phyloP scores from a whole-genome alignment of 2,888 invertebrate species.

The Pheosia tremula region DNA sequence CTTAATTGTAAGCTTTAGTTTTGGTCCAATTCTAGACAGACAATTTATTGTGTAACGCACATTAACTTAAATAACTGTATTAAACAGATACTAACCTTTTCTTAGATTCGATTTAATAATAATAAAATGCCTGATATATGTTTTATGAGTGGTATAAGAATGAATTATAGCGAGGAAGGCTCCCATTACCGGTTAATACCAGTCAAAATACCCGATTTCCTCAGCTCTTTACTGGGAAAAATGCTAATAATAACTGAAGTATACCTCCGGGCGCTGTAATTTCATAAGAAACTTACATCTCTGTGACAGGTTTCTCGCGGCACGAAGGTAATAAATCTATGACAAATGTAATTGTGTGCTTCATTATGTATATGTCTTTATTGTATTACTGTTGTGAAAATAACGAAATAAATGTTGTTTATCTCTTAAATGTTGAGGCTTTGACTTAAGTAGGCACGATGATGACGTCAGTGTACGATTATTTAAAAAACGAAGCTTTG shows the following conservation, averaged over 20 bases:
- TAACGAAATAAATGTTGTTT: not conserved
- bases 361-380: not conserved
- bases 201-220: not conserved
- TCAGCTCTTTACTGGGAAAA: not conserved
- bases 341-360: not conserved
- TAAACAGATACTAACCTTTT: too few relatives aligned
- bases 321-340: constrained; percentile 1
- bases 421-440: too few relatives aligned
- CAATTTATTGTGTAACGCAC: too few relatives aligned
- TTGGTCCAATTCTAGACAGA: too few relatives aligned
- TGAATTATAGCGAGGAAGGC: too few relatives aligned
- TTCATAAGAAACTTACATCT: not conserved
- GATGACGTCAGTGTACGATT: too few relatives aligned
- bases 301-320: not conserved
- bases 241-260: not conserved
- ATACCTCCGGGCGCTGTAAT: not conserved
- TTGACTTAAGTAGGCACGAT: too few relatives aligned
- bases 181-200: not conserved
- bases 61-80: too few relatives aligned
- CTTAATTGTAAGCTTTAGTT: not conserved
- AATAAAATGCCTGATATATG: too few relatives aligned
- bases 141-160: too few relatives aligned
- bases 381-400: not conserved
- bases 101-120: too few relatives aligned
- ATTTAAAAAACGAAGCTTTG: too few relatives aligned